A percentile compares a stretch with the other conserved stretches of the same genome.
These are phyloP conservation scores for Limnephilus auricula DNA, from an alignment of 2,888 invertebrate species.

Conservation along the genomic window DNA sequence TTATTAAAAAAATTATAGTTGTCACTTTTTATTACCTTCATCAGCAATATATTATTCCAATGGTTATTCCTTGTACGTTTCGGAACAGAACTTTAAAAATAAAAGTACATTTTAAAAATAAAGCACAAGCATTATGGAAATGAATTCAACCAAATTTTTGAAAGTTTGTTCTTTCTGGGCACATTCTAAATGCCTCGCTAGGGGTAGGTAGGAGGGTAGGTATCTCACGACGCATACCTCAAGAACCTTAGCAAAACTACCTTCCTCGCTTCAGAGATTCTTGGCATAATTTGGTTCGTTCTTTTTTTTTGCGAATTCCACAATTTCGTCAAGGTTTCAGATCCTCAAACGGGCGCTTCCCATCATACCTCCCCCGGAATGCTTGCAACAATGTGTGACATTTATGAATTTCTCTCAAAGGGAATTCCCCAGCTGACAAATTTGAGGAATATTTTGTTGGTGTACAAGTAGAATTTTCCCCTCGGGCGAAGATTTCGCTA, in stretches of 20 bases:
- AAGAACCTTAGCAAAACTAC: slow-evolving; percentile 42
- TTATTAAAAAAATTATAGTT: too few relatives aligned
- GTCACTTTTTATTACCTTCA: too few relatives aligned
- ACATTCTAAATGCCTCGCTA: slow-evolving; percentile 25
- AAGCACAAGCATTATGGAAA: neutral
- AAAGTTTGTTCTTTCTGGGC: slow-evolving; percentile 4
- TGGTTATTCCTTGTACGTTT: neutral
- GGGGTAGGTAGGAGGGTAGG: neutral
- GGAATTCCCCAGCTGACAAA: slow-evolving; percentile 62
- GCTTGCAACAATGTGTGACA: slow-evolving; percentile 59
- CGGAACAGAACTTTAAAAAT: neutral
- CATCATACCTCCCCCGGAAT: neutral
- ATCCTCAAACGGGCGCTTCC: slow-evolving; percentile 16
- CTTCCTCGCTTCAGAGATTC: slow-evolving; percentile 32
- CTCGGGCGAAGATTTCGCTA: slow-evolving; percentile 9
- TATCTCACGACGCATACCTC: slow-evolving; percentile 7
- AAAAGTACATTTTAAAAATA: neutral
- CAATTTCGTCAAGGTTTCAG: slow-evolving; percentile 43
- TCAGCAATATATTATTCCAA: too few relatives aligned
- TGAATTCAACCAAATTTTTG: neutral
- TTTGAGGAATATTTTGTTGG: slow-evolving; percentile 62
- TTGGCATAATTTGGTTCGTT: slow-evolving; percentile 39
- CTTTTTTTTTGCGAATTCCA: slow-evolving; percentile 44
- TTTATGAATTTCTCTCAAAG: slow-evolving; percentile 65
- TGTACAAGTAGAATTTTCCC: neutral